Percentiles rank a stretch among this genome's conserved stretches.
These are phyloP conservation scores for Monomorium pharaonis DNA, from an alignment of 1,140 invertebrate genomes.

Conservation along the genomic window DNA sequence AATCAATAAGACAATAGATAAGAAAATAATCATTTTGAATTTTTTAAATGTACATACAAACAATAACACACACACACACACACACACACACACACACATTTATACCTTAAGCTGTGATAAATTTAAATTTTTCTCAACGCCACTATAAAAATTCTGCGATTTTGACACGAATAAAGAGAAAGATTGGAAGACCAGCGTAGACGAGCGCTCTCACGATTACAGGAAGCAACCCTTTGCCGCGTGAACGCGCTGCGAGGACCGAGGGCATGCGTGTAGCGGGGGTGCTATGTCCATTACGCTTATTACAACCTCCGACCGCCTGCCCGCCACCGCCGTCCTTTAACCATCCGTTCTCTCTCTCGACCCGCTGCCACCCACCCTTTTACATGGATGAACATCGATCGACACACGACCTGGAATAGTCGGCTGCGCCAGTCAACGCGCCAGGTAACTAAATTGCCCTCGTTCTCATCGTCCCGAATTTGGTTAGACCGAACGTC, in stretches of 20 bases:
- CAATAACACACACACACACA: no score
- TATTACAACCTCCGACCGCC: slow-evolving; percentile 73
- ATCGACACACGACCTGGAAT: slow-evolving; percentile 80
- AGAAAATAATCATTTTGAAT: neutral
- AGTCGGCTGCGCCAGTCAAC: slow-evolving; percentile 67
- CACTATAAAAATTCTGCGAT: neutral
- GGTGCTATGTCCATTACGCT: slow-evolving; percentile 76
- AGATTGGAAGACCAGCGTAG: neutral
- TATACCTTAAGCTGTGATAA: no score
- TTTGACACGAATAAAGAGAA: neutral
- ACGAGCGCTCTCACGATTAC: slow-evolving; percentile 72
- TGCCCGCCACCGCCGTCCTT: slow-evolving; percentile 63
- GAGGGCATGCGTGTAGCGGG: slow-evolving; percentile 71
- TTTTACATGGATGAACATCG: slow-evolving; percentile 84
- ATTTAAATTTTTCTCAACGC: neutral
- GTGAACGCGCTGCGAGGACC: slow-evolving; percentile 67
- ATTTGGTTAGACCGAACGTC: slow-evolving; percentile 58
- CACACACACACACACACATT: no score
- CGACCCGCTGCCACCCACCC: slow-evolving; percentile 79
- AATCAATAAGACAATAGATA: neutral
- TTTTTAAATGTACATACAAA: no score
- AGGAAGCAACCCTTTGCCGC: slow-evolving; percentile 74
- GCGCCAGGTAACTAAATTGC: slow-evolving; percentile 74
- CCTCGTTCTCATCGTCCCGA: slow-evolving; percentile 62
- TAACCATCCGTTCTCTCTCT: slow-evolving; percentile 75